A percentile compares a stretch with the other conserved stretches of the same genome.
Conservation (phyloP, 2,888 invertebrate species). For the Tubulanus polymorphus region DNA sequence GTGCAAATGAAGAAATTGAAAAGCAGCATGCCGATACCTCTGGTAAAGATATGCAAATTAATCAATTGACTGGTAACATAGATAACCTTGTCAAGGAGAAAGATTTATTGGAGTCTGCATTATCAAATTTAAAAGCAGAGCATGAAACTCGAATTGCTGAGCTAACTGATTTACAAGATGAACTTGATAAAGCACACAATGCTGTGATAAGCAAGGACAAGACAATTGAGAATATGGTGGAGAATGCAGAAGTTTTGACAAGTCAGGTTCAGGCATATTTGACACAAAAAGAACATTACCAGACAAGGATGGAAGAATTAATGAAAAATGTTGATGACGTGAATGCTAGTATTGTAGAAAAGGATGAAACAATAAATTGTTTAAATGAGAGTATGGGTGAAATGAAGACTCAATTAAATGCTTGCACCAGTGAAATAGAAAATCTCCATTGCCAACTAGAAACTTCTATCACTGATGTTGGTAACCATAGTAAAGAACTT, state of each 20-base stretch:
- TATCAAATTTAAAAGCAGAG: conserved; percentile 1
- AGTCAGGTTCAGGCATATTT: background rate
- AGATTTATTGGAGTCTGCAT: no score
- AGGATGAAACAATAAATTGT: background rate
- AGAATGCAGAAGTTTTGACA: background rate
- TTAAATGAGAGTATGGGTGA: conserved; percentile 1
- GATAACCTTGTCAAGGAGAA: no score
- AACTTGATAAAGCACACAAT: background rate
- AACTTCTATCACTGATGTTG: background rate
- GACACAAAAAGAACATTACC: background rate
- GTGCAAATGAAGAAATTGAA: no score
- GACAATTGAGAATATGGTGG: background rate
- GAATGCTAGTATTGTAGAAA: background rate
- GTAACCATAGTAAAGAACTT: background rate
- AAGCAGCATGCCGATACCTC: no score
- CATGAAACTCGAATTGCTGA: conserved; percentile 3
- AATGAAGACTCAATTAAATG: background rate
- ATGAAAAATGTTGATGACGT: background rate
- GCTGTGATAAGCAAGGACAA: conserved; percentile 4
- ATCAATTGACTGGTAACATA: no score
- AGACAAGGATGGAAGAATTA: background rate
- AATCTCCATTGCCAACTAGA: background rate
- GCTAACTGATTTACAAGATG: background rate
- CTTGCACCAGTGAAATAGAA: background rate
- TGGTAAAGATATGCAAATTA: no score